Evolutionary conservation across 1,140 invertebrate species (phyloP).

Genomic region (Leptonema lineaticorne): DNA sequence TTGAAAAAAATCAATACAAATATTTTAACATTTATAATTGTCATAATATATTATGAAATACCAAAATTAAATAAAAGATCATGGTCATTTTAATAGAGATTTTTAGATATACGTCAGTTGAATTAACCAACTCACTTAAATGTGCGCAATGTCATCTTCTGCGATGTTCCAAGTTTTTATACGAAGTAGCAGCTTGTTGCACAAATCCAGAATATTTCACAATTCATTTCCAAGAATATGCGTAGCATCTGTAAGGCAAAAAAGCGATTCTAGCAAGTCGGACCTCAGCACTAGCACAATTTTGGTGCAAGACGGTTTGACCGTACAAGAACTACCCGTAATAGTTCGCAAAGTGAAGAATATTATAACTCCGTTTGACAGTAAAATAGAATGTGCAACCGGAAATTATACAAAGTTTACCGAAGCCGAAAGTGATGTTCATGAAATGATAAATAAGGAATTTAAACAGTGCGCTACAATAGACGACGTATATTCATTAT

Average conservation of each 20-base stretch:
- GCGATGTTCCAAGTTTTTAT: not conserved
- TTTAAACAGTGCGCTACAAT: slow-evolving; percentile 51
- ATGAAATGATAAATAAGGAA: slow-evolving; percentile 52
- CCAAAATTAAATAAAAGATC: too few species aligned
- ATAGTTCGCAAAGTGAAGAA: slow-evolving; percentile 61
- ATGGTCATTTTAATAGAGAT: not conserved
- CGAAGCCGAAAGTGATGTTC: slow-evolving; percentile 45
- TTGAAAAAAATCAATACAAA: too few species aligned
- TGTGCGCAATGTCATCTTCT: not conserved
- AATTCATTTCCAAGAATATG: not conserved
- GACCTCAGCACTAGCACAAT: slow-evolving; percentile 34
- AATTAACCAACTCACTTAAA: not conserved
- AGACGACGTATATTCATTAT: slow-evolving; percentile 51
- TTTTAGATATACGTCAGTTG: not conserved
- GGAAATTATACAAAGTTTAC: slow-evolving; percentile 10
- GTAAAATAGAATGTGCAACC: slow-evolving; percentile 39
- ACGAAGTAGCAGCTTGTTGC: not conserved
- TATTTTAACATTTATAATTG: too few species aligned
- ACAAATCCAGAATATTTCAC: not conserved
- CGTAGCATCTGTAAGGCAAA: not conserved
- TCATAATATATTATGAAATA: too few species aligned
- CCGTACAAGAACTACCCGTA: slow-evolving; percentile 69
- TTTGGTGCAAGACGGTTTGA: slow-evolving; percentile 66
- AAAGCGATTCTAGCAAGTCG: slow-evolving; percentile 7
- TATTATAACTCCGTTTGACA: slow-evolving; percentile 35